Evolutionary conservation across 2,113 vertebrate species (phyloP), one percentile per base, ranked within the genome.

Genomic region (Podiceps cristatus): DNA sequence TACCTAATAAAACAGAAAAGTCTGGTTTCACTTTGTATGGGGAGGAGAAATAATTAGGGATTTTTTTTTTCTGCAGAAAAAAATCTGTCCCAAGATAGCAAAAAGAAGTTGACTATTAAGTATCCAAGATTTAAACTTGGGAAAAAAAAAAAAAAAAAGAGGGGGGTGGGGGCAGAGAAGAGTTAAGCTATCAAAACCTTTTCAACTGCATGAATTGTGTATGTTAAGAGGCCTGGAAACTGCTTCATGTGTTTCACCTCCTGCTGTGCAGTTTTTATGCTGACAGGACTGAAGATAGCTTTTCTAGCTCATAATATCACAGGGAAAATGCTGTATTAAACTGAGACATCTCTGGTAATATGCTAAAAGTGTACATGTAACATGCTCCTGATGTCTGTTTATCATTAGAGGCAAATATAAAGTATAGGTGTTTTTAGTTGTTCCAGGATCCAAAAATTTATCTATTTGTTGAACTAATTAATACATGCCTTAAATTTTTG

Each of bases 201-300:
- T 96, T 96, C 92, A 95, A 56, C 74, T 88, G 81, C 74, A 93
- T 94, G 90, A 97, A 94, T 96, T 96, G 81, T 91, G 58, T 96
- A 93, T 93, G 96, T 93, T 96, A 96, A 94, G 90, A 96, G 96
- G 93, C 93, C 96, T 96, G 95, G 95, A 97, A 96, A 96, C 69
- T 53, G 96, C 92, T 96, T 96, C 75, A 86, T 96, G 81, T 97
- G 81, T 92, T 96, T 91, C 93, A 89, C 81, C 95, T 92, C 97
- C 97, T 71, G 93, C 96, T 97, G 96, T 94, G 96, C 67, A 93
- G 85, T 95, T 96, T 96, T 95, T 94, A 88, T 97, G 95, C 95
- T 94, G 95, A 92, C 96, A 95, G 93, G 78, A 95, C 95, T 88
- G 85, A 86, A 93, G 82, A 92, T 86, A 90, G 67, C 55, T 93